phyloP scores from a whole-genome alignment of 1,140 invertebrate species.

The Sitobion miscanthi region DNA sequence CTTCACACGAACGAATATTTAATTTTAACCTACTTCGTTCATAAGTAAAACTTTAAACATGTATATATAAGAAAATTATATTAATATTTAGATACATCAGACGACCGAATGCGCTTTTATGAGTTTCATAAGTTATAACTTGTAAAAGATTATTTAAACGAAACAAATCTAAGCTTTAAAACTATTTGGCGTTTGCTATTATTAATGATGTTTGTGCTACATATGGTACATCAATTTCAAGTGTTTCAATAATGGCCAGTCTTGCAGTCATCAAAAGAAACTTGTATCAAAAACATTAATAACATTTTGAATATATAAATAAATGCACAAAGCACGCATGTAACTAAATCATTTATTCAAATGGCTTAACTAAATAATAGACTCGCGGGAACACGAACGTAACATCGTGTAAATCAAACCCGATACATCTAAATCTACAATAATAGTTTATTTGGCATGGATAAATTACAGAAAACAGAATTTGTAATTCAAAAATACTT shows the following conservation, averaged over 20 bases:
- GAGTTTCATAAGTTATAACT: background rate
- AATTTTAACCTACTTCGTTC: background rate
- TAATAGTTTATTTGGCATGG: conserved; percentile 22
- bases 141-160: no score
- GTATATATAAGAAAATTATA: background rate
- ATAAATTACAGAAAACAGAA: background rate
- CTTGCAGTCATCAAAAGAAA: background rate
- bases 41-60: background rate
- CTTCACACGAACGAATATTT: background rate
- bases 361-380: conserved; percentile 20
- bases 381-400: background rate
- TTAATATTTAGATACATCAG: background rate
- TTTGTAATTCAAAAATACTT: conserved; percentile 17
- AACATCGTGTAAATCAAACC: background rate
- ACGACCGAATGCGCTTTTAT: background rate
- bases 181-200: background rate
- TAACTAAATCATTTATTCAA: conserved; percentile 19
- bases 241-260: background rate
- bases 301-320: background rate
- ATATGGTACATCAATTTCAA: background rate
- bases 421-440: conserved; percentile 8
- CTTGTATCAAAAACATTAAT: conserved; percentile 16
- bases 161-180: background rate
- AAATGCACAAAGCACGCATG: no score
- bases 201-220: background rate